These are phyloP conservation scores for Elegia similella DNA, from an alignment of 2,888 invertebrate species.

Conservation along the genomic window DNA sequence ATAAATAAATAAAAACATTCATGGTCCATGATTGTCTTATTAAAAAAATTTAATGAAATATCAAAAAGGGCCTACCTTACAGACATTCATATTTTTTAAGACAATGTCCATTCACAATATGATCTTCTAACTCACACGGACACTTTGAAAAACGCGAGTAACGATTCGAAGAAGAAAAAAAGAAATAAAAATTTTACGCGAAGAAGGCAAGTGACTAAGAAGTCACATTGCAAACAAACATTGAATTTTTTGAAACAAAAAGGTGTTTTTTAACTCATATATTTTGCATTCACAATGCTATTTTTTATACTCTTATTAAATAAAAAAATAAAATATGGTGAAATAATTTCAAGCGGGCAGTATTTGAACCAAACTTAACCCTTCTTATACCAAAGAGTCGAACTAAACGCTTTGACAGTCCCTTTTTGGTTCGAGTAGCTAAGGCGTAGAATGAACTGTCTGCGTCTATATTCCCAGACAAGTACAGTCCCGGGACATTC, in stretches of 20 bases:
- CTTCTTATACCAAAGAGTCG: too few species aligned
- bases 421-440: too few species aligned
- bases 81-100: conserved; percentile 64
- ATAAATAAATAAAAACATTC: conserved; percentile 53
- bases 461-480: too few species aligned
- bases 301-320: too few species aligned
- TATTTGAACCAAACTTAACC: too few species aligned
- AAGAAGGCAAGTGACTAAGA: conserved; percentile 64
- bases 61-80: conserved; percentile 77
- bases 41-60: conserved; percentile 31
- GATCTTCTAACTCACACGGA: conserved; percentile 50
- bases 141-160: conserved; percentile 23
- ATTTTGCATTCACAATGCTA: too few species aligned
- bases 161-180: conserved; percentile 9
- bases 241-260: conserved; percentile 45
- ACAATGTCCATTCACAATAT: conserved; percentile 78
- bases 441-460: too few species aligned
- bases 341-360: too few species aligned
- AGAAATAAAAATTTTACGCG: conserved; percentile 23
- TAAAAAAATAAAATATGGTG: too few species aligned
- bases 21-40: conserved; percentile 58
- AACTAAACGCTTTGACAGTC: too few species aligned
- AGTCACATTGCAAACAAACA: conserved; percentile 78
- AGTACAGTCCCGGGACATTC: too few species aligned
- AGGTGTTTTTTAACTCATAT: conserved; percentile 20